Base-by-base conservation (phyloP, 2,888 invertebrate genomes). In the Yponomeuta malinellus region DNA sequence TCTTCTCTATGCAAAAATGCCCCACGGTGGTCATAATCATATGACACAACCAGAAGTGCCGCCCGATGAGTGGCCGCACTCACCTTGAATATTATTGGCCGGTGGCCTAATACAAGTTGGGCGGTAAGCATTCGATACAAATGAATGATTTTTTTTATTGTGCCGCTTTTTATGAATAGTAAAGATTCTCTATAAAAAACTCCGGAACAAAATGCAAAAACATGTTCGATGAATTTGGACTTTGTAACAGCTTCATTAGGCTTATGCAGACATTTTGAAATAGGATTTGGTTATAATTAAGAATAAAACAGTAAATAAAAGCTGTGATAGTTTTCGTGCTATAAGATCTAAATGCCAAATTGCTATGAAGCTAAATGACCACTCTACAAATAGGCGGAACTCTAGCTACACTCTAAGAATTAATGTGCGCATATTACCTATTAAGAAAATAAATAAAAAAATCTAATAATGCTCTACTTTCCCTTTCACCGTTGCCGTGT, bases 1-100 rank as follows among this genome's bases (percentile, higher is more conserved):
- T 75, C 76, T 75, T 75, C 72, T 15, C 72, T 72, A 73, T 73
- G 72, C 73, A 74, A 74, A 64, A 31, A 59, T 59, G 52, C 52
- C 15, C 52, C 52, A 59, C 52, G 1, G 15, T 59, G 15, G 52
- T 59, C 3, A 59, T 59, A 59, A 59, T 59, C 52, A 59, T 59
- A 15, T 59, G 52, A 59, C 52, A 59, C 52, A 59, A 59, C 52
- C 52, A 59, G 52, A 59, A 59, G 52, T 59, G 52, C 52, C 52
- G 52, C 52, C 52, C 12, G 52, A 59, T 15, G 52, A 6, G 52
- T 15, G 15, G 52, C 12, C 15, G 52, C 52, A 3, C 2, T 59
- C 52, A 59, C 52, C 52, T 59, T 59, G 52, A 59, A 59, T 43
- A 43, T 43, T 43, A 43, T 43, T 43, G 43, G 43, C 5, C 43